Conservation (phyloP, 1,140 invertebrate species). For the Cyrtorhinus lividipennis region DNA sequence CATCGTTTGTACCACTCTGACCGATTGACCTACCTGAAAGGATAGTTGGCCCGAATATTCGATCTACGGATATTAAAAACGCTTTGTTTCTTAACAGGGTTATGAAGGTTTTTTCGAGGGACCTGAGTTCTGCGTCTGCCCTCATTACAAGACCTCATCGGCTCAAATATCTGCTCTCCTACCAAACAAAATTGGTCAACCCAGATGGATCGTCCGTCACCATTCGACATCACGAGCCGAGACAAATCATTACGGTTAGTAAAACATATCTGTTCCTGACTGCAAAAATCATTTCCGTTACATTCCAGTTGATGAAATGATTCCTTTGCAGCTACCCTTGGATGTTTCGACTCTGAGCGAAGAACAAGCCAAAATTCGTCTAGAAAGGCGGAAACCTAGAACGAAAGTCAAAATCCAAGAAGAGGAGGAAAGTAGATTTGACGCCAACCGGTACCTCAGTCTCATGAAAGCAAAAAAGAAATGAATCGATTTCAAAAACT, state of each 20-base stretch:
- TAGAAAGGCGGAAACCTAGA: constrained; percentile 57
- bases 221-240: constrained; percentile 65
- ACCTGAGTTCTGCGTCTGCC: constrained; percentile 47
- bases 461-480: constrained; percentile 43
- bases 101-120: constrained; percentile 26
- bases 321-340: constrained; percentile 54
- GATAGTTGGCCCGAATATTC: too few relatives aligned
- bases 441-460: constrained; percentile 59
- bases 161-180: constrained; percentile 47
- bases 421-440: constrained; percentile 58
- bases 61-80: too few relatives aligned
- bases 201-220: constrained; percentile 72
- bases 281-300: too few relatives aligned
- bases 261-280: too few relatives aligned
- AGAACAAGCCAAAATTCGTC: constrained; percentile 44
- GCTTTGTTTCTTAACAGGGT: too few relatives aligned
- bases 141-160: constrained; percentile 54
- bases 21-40: too few relatives aligned
- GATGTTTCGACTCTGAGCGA: constrained; percentile 53
- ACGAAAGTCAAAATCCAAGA: constrained; percentile 57
- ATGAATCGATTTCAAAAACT: too few relatives aligned
- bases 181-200: constrained; percentile 58
- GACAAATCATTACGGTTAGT: constrained; percentile 64
- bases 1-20: too few relatives aligned
- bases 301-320: too few relatives aligned